These are phyloP conservation scores for Caenorhabditis sinica DNA, from an alignment of 2,888 invertebrate species.

Conservation along the genomic window DNA sequence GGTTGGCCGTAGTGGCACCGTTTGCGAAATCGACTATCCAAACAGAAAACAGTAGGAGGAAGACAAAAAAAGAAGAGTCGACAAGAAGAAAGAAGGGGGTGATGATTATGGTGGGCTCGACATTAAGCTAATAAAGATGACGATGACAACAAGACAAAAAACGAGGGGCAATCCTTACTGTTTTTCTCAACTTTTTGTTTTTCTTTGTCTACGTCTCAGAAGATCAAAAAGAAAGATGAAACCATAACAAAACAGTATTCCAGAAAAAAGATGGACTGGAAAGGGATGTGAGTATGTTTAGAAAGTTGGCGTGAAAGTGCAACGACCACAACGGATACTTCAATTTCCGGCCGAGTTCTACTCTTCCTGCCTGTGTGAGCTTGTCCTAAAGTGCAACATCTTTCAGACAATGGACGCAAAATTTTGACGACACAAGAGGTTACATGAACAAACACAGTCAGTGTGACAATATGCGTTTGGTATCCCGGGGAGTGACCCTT, in stretches of 20 bases:
- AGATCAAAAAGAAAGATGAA: conserved; percentile 16
- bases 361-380: conserved; percentile 41
- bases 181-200: conserved; percentile 18
- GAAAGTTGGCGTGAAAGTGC: conserved; percentile 15
- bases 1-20: conserved; percentile 21
- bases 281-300: conserved; percentile 7
- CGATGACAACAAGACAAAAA: conserved; percentile 28
- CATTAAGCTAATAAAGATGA: conserved; percentile 51
- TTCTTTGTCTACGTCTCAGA: conserved; percentile 7
- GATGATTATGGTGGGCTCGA: conserved; percentile 44
- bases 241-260: conserved; percentile 2
- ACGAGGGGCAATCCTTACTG: conserved; percentile 45
- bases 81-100: conserved; percentile 4
- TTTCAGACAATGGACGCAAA: conserved; percentile 53
- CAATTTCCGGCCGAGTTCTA: conserved; percentile 45
- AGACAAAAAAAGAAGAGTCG: conserved; percentile 16
- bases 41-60: conserved; percentile 45
- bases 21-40: conserved; percentile 51
- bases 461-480: conserved; percentile 35
- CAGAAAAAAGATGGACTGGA: neutral
- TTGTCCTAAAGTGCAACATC: conserved; percentile 40
- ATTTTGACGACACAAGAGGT: conserved; percentile 32
- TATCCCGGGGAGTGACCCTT: conserved; percentile 36
- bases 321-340: conserved; percentile 56
- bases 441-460: conserved; percentile 48